These are phyloP conservation scores for Sebastes taczanowskii DNA, from an alignment of 2,797 vertebrate genomes.

Conservation along the genomic window DNA sequence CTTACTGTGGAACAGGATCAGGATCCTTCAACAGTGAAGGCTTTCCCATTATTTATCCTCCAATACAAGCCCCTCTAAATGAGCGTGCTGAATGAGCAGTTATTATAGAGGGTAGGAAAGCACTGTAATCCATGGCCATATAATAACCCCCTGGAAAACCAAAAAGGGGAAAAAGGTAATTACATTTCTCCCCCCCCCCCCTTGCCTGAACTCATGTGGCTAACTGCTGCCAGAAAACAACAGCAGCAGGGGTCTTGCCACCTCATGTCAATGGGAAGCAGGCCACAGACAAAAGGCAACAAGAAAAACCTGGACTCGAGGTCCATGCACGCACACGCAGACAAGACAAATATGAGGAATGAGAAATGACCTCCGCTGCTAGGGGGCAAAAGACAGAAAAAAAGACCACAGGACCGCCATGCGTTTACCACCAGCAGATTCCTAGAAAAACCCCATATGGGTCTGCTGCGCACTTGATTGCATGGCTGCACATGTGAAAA, in stretches of 20 bases:
- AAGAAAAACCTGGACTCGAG: constrained; percentile 53
- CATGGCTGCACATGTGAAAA: constrained; percentile 83
- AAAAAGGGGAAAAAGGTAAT: constrained; percentile 59
- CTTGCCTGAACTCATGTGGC: constrained; percentile 57
- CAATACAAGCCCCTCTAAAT: constrained; percentile 61
- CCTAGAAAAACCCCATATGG: constrained; percentile 74
- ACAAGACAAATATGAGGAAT: constrained; percentile 69
- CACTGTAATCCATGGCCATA: constrained; percentile 61
- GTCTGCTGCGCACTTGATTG: constrained; percentile 73
- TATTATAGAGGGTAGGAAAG: constrained; percentile 59
- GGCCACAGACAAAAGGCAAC: constrained; percentile 70
- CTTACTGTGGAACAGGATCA: constrained; percentile 37
- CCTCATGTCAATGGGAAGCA: constrained; percentile 73
- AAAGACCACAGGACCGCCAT: constrained; percentile 68
- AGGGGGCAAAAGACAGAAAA: constrained; percentile 52
- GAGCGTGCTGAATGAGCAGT: constrained; percentile 66
- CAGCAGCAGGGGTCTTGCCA: constrained; percentile 65
- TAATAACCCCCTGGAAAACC: constrained; percentile 70
- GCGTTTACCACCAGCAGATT: constrained; percentile 71
- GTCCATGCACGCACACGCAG: constrained; percentile 36
- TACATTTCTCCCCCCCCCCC: constrained; percentile 47
- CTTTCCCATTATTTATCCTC: constrained; percentile 57
- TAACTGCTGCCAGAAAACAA: constrained; percentile 67
- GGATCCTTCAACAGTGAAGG: constrained; percentile 42
- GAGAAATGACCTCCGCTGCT: constrained; percentile 68